Evolutionary conservation across 2,797 vertebrate genomes (phyloP), one percentile per base, ranked within the genome.

Genomic region (Percopsis omiscomaycus): DNA sequence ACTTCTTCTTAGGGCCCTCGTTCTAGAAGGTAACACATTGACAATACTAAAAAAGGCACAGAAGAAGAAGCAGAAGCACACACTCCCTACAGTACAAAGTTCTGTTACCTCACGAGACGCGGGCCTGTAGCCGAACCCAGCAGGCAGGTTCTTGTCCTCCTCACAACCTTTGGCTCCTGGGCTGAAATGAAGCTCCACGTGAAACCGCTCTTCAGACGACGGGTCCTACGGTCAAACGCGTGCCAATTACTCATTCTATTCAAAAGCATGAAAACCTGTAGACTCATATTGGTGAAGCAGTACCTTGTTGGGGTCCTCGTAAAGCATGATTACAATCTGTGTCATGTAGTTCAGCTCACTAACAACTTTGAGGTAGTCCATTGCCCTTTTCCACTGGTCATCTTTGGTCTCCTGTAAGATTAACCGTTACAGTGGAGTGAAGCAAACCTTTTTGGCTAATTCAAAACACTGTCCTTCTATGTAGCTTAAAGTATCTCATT

Each of bases 291-390:
- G 8, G 37, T 42, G 48, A 50, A 2, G 6, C 45, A 37, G 29
- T 90, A 95, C 94, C 95, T 96, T 95, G 81, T 94, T 96, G 73
- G 94, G 94, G 82, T 96, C 94, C 68, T 96, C 94, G 73, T 96
- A 95, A 14, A 96, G 91, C 95, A 96, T 96, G 81, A 96, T 95
- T 49, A 96, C 94, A 83, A 96, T 96, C 86, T 96, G 95, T 3
- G 95, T 96, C 95, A 96, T 96, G 82, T 96, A 96, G 90, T 95
- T 96, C 61, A 96, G 94, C 74, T 96, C 95, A 80, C 88, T 96
- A 73, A 95, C 94, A 74, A 95, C 88, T 74, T 93, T 94, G 55
- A 96, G 90, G 73, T 96, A 96, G 81, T 95, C 94, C 94, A 96
- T 95, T 69, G 95, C 94, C 78, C 94, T 89, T 81, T 92, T 95